Conservation (phyloP, 2,113 vertebrate species). For the Pomatostomus ruficeps region DNA sequence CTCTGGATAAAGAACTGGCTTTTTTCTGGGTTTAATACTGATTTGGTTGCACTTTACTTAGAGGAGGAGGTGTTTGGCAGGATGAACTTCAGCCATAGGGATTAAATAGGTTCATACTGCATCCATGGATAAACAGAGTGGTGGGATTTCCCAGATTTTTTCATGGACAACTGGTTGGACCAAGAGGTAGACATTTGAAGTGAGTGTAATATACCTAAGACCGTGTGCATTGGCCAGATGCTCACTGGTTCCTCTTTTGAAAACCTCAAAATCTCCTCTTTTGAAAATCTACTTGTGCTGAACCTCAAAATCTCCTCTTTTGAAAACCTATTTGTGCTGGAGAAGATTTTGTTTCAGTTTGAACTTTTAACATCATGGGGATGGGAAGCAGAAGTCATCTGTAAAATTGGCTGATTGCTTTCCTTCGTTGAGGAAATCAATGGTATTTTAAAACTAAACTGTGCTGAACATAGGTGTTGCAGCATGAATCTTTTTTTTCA, state of each 20-base stretch:
- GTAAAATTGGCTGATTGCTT: conserved; percentile 17
- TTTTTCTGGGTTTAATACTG: background rate
- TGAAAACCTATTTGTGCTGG: background rate
- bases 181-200: background rate
- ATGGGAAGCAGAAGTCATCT: background rate
- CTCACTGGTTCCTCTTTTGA: background rate
- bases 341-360: conserved; percentile 25
- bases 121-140: background rate
- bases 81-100: background rate
- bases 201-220: background rate
- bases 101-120: background rate
- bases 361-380: background rate
- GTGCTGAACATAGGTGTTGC: conserved; percentile 5
- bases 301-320: background rate
- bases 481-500: background rate
- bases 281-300: too few species aligned
- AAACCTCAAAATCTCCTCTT: background rate
- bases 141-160: background rate
- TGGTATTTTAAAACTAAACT: conserved; percentile 54
- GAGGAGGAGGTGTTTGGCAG: background rate
- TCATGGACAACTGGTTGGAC: background rate
- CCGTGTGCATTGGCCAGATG: background rate
- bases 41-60: background rate
- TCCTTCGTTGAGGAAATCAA: background rate
- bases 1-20: background rate